Evolutionary conservation across 2,797 vertebrate genomes (phyloP), one percentile per base, ranked within the genome.

Genomic region (Acanthopagrus latus): DNA sequence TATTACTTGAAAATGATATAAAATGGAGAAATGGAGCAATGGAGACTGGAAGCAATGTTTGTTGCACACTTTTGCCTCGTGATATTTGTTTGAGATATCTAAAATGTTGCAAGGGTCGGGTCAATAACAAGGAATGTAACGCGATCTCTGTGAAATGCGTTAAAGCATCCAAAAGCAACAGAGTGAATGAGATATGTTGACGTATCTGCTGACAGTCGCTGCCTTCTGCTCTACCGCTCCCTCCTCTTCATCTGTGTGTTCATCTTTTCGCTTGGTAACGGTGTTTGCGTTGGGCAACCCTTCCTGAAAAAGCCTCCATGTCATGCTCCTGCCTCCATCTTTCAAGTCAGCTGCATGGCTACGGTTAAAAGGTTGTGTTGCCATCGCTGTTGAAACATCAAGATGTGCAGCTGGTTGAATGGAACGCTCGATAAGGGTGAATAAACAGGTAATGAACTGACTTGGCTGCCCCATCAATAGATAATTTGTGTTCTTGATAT

Each of bases 91-190:
- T 17, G 23, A 14, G 18, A 21, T 13, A 11, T 25, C 12, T 3
- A 29, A 14, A 56, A 29, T n/a, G 10, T 63, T 18, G 58, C 29
- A 5, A 9, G 14, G 1, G 14, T 17, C 57, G 23, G 7, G 10
- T 33, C 18, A 7, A 8, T 33, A 33, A 33, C 60, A 4, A 21
- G 25, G 25, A 62, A 73, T 71, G 17, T 59, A 25, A 25, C 0
- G 1, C 38, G 48, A 65, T 46, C 66, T 25, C 27, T 18, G 56
- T 14, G 14, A 44, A 44, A 14, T 12, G 5, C 4, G 14, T 43
- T 25, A 63, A 56, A 66, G 38, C 56, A 16, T 29, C 64, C 65
- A 76, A 73, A 70, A 43, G 21, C 55, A 74, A 75, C 59, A 71
- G 29, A 25, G 46, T 12, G 52, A 21, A 33, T 18, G 16, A 27